These are phyloP conservation scores for Cephus nigrinus DNA, from an alignment of 2,888 invertebrate species.

Conservation along the genomic window DNA sequence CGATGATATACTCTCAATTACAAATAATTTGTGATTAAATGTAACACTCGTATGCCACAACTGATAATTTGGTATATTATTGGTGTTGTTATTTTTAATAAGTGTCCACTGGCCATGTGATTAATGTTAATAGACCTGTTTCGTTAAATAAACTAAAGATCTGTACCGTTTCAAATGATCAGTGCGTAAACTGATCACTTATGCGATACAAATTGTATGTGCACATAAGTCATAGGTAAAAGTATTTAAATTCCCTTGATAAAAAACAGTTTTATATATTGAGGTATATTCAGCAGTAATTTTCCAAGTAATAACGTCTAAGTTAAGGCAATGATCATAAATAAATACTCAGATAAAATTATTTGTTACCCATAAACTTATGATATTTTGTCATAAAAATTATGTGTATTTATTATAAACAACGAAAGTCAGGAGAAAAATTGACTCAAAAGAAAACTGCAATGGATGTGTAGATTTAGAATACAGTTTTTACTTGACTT, in stretches of 20 bases:
- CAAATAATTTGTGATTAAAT: constrained; percentile 10
- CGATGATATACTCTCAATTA: neutral
- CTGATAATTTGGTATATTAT: constrained; percentile 12
- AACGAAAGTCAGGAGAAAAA: neutral
- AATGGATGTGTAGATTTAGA: neutral
- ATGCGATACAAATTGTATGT: neutral
- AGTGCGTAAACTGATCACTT: neutral
- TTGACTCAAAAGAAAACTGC: neutral
- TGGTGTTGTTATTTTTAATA: neutral
- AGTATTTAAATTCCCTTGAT: neutral
- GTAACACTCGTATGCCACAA: neutral
- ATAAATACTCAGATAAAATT: neutral
- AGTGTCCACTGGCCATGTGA: neutral
- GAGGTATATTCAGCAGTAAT: neutral
- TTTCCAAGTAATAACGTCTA: neutral
- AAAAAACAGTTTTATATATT: neutral
- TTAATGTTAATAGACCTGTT: neutral
- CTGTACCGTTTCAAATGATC: neutral
- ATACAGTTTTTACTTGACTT: neutral
- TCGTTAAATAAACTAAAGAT: neutral
- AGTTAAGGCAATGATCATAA: neutral
- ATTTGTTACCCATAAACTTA: neutral
- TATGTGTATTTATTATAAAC: neutral
- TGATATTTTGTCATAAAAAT: neutral
- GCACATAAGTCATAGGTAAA: too few species aligned